These are phyloP conservation scores for Actinemys pallida DNA, from an alignment of 2,113 vertebrate species.

Conservation along the genomic window DNA sequence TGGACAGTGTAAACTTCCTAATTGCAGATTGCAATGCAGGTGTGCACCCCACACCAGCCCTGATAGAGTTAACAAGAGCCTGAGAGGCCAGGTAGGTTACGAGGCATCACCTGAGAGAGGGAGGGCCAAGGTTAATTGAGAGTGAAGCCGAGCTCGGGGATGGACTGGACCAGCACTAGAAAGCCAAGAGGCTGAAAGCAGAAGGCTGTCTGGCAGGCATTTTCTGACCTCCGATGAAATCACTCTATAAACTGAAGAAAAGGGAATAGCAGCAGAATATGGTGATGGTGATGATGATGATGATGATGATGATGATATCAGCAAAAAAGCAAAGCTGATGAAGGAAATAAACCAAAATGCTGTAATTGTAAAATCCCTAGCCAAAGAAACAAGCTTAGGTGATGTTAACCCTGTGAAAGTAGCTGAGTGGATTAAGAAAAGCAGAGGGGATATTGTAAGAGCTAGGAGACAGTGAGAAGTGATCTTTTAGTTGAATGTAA, in stretches of 20 bases:
- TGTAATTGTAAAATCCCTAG: not conserved
- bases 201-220: not conserved
- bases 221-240: not conserved
- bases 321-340: not conserved
- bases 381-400: not conserved
- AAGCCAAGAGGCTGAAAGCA: not conserved
- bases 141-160: not conserved
- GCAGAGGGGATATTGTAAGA: not conserved
- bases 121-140: not conserved
- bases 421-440: not conserved
- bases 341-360: not conserved
- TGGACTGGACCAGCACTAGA: not conserved
- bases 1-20: constrained; percentile 52
- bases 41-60: not conserved
- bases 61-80: not conserved
- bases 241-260: not conserved
- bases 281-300: no score
- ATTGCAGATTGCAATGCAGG: not conserved
- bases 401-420: not conserved
- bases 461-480: no score
- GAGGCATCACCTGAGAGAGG: not conserved
- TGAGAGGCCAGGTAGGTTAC: not conserved
- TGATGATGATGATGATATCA: not conserved
- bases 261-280: not conserved
- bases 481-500: not conserved